Evolutionary conservation across 2,888 invertebrate genomes (phyloP), one percentile per base, ranked within the genome.

Genomic region (Zygothrica quintamaculata): DNA sequence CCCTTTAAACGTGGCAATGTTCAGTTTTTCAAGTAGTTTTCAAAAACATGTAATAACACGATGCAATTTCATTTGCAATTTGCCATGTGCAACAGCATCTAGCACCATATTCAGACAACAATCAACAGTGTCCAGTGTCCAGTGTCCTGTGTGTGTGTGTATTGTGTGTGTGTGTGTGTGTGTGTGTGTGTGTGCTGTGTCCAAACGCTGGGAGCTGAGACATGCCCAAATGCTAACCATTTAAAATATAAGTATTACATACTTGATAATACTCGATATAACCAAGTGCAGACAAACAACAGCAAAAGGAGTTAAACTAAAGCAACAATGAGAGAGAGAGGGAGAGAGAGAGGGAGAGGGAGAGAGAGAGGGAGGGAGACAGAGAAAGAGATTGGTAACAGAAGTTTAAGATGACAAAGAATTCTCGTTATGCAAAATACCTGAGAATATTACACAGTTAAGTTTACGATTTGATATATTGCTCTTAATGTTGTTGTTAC

Each of bases 31-130:
- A n/a, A n/a, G n/a, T n/a, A n/a, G n/a, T n/a, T n/a, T n/a, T n/a
- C 74, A 36, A 56, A 70, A 85, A 89, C 88, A 88, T 84, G 88
- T 78, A 88, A 88, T 89, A 88, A 88, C 86, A 84, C 18, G 18
- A 81, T 78, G 86, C 88, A 88, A 88, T 88, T 88, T 88, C 74
- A 74, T 69, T 79, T 85, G 74, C 72, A 81, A 85, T 85, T 85
- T 81, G 44, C 46, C 57, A 29, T 29, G 29, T n/a, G 29, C n/a
- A 29, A 9, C 9, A 3, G 7, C 29, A 29, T 34, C 33, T 43
- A 51, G 40, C 26, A 34, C 50, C 33, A n/a, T n/a, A n/a, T n/a
- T n/a, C 44, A 42, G 48, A 36, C 29, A 57, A 42, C 22, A 34
- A n/a, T 5, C 5, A 6, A 1, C 9, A 29, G 47, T 66, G 66